Evolutionary conservation across 2,113 vertebrate species (phyloP), one percentile per base, ranked within the genome.

Genomic region (Burhinus oedicnemus): DNA sequence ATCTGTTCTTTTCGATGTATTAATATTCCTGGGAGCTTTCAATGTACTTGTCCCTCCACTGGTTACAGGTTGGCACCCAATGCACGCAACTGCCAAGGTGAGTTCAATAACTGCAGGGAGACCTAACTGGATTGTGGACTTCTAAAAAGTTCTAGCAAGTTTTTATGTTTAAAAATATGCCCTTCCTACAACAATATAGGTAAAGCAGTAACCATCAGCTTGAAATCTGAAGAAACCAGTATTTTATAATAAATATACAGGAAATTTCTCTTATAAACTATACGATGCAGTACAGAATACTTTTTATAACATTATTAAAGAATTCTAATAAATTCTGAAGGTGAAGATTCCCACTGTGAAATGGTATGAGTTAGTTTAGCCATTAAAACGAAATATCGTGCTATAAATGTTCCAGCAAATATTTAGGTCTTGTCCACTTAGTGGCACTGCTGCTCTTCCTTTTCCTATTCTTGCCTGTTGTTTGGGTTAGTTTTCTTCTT

Each of bases 71-170:
- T 99, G 91, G 98, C 99, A 5, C 78, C 98, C 83, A 99, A 99
- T 3, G 99, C 99, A n/a, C 99, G 99, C 74, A 99, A 98, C 97
- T 99, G 99, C 96, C 99, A 99, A 97, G 99, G 99, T 99, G 93
- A 91, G 98, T 40, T 23, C 7, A 17, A 2, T 2, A 26, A 8
- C 18, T 29, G 18, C 15, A 34, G 45, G 57, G 32, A 71, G 11
- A 69, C 26, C 13, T 40, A 25, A 22, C 38, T 45, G 22, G 29
- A 29, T 6, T 71, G 42, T 47, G 57, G 40, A 19, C 32, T 40
- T 89, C 26, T 64, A 44, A 75, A 49, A 71, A 57, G 21, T 71
- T 82, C 22, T 49, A 29, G 38, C 9, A 25, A 79, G 29, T 5
- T 87, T 78, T 49, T 38, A 6, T 29, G 6, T 49, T 90, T 57